Evolutionary conservation across 2,888 invertebrate species (phyloP), one percentile per base, ranked within the genome.

Genomic region (Merodon equestris): DNA sequence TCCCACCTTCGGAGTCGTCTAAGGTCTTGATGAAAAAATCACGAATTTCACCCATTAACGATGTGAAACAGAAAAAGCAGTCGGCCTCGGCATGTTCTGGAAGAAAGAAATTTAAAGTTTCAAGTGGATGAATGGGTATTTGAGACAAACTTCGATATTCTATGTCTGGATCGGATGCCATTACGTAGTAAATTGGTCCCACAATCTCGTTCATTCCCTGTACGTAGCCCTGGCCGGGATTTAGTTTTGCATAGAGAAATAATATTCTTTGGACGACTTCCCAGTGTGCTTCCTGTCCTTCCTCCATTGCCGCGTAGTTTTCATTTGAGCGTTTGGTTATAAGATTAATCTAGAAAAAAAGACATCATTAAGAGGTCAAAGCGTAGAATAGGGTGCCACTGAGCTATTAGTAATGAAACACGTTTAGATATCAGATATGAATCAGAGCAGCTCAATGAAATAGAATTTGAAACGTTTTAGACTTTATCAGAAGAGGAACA

Each of bases 171-270:
- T 99, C 97, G 17, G 94, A 95, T 7, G 99, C 98, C 89, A 99
- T 97, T 0, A 97, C 95, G 89, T 98, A 97, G 90, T 99, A 99
- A 85, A 99, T 97, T 7, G 99, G 99, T 0, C 98, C 99, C 48
- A 99, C 94, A 84, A 99, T 97, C 90, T 99, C 99, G 90, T 99
- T 99, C 99, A 99, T 99, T 61, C 99, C 99, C 90, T 99, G 96
- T 0, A 97, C 96, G 86, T 96, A 96, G 10, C 97, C 94, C 87
- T 98, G 97, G 0, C 99, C 99, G 0, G 98, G 97, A 91, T 99
- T 99, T 12, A 99, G 91, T 90, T 99, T 99, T 0, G 98, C 97
- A 88, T 99, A 99, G 0, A 99, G 91, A 89, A 99, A 99, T 70
- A 99, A 90, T 88, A 99, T 97, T 75, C 99, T 91, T 87, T 99